Conservation (phyloP, 1,140 invertebrate genomes). For the Tetramorium parvispinum region DNA sequence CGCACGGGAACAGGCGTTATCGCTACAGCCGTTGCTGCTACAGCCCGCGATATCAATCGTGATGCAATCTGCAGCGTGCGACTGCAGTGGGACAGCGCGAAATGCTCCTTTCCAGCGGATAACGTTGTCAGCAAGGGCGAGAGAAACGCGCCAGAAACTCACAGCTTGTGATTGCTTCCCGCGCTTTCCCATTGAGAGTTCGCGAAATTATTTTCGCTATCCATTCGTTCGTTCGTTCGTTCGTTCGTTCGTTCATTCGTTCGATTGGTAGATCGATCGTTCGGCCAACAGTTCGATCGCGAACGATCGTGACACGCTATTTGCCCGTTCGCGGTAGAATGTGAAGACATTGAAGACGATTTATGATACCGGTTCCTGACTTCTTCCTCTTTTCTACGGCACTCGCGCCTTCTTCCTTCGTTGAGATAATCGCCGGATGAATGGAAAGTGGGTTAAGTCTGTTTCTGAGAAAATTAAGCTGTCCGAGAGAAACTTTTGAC, state of each 20-base stretch:
- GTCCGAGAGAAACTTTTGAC: slow-evolving; percentile 35
- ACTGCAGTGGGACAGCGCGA: neutral
- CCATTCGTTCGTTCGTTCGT: slow-evolving; percentile 15
- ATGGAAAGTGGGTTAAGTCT: slow-evolving; percentile 60
- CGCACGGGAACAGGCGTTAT: slow-evolving; percentile 2
- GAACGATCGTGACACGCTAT: neutral
- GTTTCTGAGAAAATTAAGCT: slow-evolving; percentile 54
- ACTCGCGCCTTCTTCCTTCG: neutral
- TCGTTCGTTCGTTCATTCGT: neutral
- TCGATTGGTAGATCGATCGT: slow-evolving; percentile 3
- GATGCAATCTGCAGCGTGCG: slow-evolving; percentile 21
- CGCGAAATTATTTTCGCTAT: slow-evolving; percentile 52
- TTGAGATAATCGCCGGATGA: slow-evolving; percentile 42
- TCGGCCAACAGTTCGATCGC: slow-evolving; percentile 29
- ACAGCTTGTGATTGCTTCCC: neutral
- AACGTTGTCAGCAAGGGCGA: slow-evolving; percentile 9
- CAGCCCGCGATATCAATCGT: slow-evolving; percentile 1
- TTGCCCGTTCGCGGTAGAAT: neutral
- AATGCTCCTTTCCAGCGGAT: slow-evolving; percentile 21
- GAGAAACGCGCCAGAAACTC: slow-evolving; percentile 41
- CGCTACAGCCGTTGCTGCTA: neutral
- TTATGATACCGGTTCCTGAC: slow-evolving; percentile 5
- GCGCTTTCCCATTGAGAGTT: slow-evolving; percentile 25
- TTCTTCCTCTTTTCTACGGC: slow-evolving; percentile 11
- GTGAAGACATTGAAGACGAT: slow-evolving; percentile 18